These are phyloP conservation scores for Rhogogaster chlorosoma DNA, from an alignment of 2,888 invertebrate genomes.

Conservation along the genomic window DNA sequence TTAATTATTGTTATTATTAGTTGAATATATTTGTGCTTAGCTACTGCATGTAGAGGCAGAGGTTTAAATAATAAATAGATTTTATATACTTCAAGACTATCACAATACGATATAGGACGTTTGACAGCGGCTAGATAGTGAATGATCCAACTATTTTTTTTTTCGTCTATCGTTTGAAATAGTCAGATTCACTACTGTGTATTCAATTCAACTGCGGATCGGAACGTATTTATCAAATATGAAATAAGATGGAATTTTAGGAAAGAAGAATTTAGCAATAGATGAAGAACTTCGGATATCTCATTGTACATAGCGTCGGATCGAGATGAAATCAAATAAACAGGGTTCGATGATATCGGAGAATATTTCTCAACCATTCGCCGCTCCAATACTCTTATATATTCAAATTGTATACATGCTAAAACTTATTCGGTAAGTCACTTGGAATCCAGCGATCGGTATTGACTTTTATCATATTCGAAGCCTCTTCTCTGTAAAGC, in stretches of 20 bases:
- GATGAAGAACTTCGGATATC: neutral
- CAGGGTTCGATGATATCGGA: neutral
- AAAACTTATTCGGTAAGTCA: neutral
- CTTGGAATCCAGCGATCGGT: neutral
- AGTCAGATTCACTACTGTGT: neutral
- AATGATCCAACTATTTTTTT: neutral
- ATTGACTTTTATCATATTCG: neutral
- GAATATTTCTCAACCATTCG: neutral
- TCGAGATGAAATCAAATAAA: conserved; percentile 16
- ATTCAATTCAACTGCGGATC: neutral
- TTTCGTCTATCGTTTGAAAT: neutral
- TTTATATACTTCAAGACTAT: conserved; percentile 59
- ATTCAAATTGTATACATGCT: neutral
- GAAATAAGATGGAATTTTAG: neutral
- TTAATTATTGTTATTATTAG: conserved; percentile 44
- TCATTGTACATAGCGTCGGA: neutral
- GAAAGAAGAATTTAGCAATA: neutral
- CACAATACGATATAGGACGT: neutral
- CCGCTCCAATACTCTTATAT: neutral
- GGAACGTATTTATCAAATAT: neutral
- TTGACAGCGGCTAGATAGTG: neutral
- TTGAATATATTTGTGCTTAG: conserved; percentile 26
- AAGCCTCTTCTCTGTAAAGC: neutral
- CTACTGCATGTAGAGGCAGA: conserved; percentile 54
- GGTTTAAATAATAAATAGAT: conserved; percentile 61